phyloP scores from a whole-genome alignment of 35 echinoderm and acorn worm genomes.

The Antedon bifida region DNA sequence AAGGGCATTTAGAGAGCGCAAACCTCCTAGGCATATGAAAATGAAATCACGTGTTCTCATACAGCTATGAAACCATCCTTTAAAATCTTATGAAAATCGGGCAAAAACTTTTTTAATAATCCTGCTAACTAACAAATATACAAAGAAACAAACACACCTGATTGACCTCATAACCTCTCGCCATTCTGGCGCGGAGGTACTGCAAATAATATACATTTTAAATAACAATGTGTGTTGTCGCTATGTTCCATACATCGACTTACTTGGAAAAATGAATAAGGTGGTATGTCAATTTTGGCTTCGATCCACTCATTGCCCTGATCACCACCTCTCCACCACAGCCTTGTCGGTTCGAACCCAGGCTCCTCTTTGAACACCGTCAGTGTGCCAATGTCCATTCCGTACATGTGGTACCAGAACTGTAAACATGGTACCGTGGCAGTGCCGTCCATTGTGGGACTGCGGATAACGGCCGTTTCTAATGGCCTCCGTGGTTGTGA shows the following conservation, averaged over 20 bases:
- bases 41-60: slow-evolving; percentile 1
- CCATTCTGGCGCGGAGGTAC: too few relatives aligned
- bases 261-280: slow-evolving; percentile 9
- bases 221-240: too few relatives aligned
- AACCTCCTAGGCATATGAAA: too few relatives aligned
- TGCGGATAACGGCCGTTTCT: slow-evolving; percentile 30
- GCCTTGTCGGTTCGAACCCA: background rate
- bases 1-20: too few relatives aligned
- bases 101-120: too few relatives aligned
- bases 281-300: slow-evolving; percentile 1
- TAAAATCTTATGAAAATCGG: too few relatives aligned
- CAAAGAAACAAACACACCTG: too few relatives aligned
- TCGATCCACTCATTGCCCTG: slow-evolving; percentile 15
- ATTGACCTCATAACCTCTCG: too few relatives aligned
- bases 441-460: slow-evolving; percentile 13
- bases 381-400: slow-evolving; percentile 20
- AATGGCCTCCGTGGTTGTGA: slow-evolving; percentile 44
- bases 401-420: slow-evolving; percentile 82
- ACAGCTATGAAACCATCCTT: too few relatives aligned
- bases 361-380: background rate
- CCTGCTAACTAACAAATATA: too few relatives aligned
- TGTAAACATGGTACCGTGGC: slow-evolving; percentile 31
- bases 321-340: slow-evolving; percentile 7
- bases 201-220: too few relatives aligned
- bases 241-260: background rate